phyloP scores from a whole-genome alignment of 2,797 vertebrate species.

The Antennarius maculatus region DNA sequence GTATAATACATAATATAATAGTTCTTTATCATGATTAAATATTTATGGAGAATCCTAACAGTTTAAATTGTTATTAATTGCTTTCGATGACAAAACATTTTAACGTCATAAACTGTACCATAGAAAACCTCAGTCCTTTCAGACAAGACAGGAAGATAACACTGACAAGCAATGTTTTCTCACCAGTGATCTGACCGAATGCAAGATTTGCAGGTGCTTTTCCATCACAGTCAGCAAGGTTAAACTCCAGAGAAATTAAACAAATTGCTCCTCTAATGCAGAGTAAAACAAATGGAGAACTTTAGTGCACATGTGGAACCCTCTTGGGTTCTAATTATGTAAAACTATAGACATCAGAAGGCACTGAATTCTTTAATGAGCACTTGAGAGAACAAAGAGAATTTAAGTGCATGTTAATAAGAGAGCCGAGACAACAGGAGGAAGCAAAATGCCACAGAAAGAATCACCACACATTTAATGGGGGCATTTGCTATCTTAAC shows the following conservation, averaged over 20 bases:
- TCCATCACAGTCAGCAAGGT: slow-evolving; percentile 84
- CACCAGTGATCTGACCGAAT: slow-evolving; percentile 64
- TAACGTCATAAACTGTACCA: slow-evolving; percentile 1
- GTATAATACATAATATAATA: no score
- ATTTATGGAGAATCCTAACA: not conserved
- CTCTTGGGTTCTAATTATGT: slow-evolving; percentile 88
- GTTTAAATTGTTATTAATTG: not conserved
- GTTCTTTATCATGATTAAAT: slow-evolving; percentile 6
- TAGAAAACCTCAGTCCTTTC: slow-evolving; percentile 8
- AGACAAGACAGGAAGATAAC: slow-evolving; percentile 12
- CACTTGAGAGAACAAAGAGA: slow-evolving; percentile 86
- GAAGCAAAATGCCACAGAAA: slow-evolving; percentile 79
- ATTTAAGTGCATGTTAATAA: slow-evolving; percentile 87
- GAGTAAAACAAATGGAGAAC: slow-evolving; percentile 86
- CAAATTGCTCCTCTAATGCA: slow-evolving; percentile 86
- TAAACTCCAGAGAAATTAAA: slow-evolving; percentile 89
- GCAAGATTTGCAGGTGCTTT: slow-evolving; percentile 78
- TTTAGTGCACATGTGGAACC: slow-evolving; percentile 81
- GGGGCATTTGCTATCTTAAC: slow-evolving; percentile 65
- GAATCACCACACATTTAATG: slow-evolving; percentile 68
- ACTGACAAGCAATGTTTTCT: slow-evolving; percentile 47
- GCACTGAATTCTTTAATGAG: slow-evolving; percentile 86
- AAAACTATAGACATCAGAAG: slow-evolving; percentile 87
- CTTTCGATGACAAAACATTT: slow-evolving; percentile 8
- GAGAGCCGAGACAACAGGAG: slow-evolving; percentile 80